Percentiles rank a stretch among this genome's conserved stretches.
phyloP scores from a whole-genome alignment of 2,797 vertebrate genomes.

The Tachyglossus aculeatus region DNA sequence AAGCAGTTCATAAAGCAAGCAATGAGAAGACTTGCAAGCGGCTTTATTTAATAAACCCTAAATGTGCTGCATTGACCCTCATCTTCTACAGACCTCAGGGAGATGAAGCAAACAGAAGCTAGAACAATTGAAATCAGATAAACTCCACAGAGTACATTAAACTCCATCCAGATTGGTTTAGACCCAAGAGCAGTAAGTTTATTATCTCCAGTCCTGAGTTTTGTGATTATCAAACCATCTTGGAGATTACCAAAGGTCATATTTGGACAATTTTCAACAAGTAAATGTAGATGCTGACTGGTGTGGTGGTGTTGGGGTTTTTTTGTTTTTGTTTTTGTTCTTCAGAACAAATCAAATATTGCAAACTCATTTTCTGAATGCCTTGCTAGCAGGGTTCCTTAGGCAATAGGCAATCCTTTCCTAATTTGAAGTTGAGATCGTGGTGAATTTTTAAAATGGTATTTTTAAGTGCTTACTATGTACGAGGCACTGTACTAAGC shows the following conservation, averaged over 20 bases:
- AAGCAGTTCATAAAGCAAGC: background rate
- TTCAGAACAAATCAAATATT: background rate
- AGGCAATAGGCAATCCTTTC: too few species aligned
- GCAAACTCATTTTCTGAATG: background rate
- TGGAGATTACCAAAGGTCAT: background rate
- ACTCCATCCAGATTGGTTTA: background rate
- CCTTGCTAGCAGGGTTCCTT: too few species aligned
- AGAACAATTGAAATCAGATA: background rate
- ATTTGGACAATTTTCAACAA: background rate
- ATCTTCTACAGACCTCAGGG: background rate
- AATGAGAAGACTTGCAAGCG: background rate
- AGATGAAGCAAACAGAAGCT: background rate
- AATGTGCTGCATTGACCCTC: background rate
- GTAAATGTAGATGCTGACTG: background rate
- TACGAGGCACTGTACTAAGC: too few species aligned
- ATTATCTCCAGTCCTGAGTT: background rate
- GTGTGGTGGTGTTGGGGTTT: background rate
- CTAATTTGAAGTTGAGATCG: too few species aligned
- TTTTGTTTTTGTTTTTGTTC: background rate
- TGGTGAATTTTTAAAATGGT: too few species aligned
- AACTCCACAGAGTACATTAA: background rate
- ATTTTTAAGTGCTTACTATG: too few species aligned
- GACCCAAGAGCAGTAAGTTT: background rate
- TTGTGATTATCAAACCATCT: background rate
- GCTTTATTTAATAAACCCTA: background rate